A percentile compares a stretch with the other conserved stretches of the same genome.
Conservation (phyloP, 2,888 invertebrate species). For the Ypsolopha sequella region DNA sequence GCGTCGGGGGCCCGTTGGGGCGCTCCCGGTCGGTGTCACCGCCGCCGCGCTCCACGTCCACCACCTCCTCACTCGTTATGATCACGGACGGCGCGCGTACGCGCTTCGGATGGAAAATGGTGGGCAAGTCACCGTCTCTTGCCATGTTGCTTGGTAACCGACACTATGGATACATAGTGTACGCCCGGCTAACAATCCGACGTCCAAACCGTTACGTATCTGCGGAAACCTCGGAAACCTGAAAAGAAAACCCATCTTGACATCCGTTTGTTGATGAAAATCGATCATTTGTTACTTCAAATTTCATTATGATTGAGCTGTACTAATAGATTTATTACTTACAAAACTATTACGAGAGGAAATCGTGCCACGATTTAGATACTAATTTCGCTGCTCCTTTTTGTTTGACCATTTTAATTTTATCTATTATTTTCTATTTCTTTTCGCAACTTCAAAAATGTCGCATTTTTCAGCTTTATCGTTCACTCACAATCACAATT, state of each 20-base stretch:
- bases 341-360: too few species aligned
- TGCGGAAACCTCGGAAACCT: not conserved
- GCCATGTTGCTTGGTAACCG: conserved; percentile 54
- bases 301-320: too few species aligned
- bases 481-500: too few species aligned
- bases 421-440: too few species aligned
- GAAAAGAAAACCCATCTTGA: not conserved
- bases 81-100: conserved; percentile 78
- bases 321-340: too few species aligned
- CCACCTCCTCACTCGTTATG: conserved; percentile 75
- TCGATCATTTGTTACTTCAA: not conserved
- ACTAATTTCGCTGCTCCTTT: too few species aligned
- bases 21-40: conserved; percentile 33
- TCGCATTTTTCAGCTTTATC: too few species aligned
- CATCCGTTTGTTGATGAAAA: conserved; percentile 2
- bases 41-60: conserved; percentile 41
- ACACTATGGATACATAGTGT: not conserved
- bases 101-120: conserved; percentile 84
- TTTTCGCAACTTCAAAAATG: too few species aligned
- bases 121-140: conserved; percentile 82
- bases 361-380: too few species aligned
- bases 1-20: conserved; percentile 60
- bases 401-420: too few species aligned
- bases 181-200: not conserved
- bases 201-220: too few species aligned